These are phyloP conservation scores for Metopolophium dirhodum DNA, from an alignment of 1,140 invertebrate genomes.

Conservation along the genomic window DNA sequence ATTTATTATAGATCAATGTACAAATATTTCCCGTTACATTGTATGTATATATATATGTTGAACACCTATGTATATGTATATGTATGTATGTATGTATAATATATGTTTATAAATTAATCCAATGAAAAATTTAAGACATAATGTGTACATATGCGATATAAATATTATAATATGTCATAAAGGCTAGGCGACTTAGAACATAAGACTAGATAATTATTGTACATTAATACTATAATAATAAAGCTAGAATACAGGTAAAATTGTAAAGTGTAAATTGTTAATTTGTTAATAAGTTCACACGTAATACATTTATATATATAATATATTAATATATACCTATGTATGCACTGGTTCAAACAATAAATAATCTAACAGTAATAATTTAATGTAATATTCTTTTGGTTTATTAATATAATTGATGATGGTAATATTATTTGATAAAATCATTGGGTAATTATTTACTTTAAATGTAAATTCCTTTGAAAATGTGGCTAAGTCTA, in stretches of 20 bases:
- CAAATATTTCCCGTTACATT: neutral
- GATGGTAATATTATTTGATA: conserved; percentile 56
- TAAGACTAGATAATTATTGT: conserved; percentile 50
- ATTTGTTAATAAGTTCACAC: conserved; percentile 46
- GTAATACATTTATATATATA: conserved; percentile 28
- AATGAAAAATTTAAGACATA: conserved; percentile 33
- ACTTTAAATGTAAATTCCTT: conserved; percentile 36
- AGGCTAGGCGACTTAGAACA: conserved; percentile 21
- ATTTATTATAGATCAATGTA: neutral
- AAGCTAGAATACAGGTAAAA: conserved; percentile 42
- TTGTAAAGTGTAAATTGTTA: neutral
- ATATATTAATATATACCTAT: conserved; percentile 20
- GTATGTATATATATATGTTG: neutral
- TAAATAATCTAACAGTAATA: conserved; percentile 54
- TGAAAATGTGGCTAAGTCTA: neutral
- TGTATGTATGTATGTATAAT: neutral
- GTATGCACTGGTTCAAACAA: conserved; percentile 45
- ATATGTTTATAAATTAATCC: conserved; percentile 46
- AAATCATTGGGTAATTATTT: conserved; percentile 45
- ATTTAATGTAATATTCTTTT: conserved; percentile 45
- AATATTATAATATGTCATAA: conserved; percentile 35
- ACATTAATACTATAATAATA: conserved; percentile 47
- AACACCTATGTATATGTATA: neutral
- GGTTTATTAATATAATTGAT: conserved; percentile 45
- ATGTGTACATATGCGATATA: conserved; percentile 19